These are phyloP conservation scores for Meiosimyza decipiens DNA, from an alignment of 2,888 invertebrate species.

Conservation along the genomic window DNA sequence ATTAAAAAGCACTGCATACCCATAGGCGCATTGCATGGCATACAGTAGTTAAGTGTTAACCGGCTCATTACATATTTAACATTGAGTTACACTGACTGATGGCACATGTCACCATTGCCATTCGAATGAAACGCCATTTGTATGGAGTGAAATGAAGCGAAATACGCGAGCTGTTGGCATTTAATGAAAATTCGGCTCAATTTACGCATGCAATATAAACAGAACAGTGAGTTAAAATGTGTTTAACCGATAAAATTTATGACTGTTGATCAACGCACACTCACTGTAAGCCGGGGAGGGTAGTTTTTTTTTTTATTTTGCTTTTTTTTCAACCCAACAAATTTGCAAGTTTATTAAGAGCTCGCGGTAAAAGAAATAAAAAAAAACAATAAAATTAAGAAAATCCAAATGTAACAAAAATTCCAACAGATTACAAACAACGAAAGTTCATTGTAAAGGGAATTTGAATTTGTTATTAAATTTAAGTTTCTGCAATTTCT, in stretches of 20 bases:
- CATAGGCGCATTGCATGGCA: not conserved
- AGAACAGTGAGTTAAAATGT: conserved; percentile 23
- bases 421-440: too few relatives aligned
- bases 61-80: conserved; percentile 16
- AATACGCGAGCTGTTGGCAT: not conserved
- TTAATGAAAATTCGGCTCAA: conserved; percentile 36
- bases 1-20: not conserved
- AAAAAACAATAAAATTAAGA: not conserved
- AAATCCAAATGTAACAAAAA: not conserved
- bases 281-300: not conserved
- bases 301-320: not conserved
- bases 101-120: not conserved
- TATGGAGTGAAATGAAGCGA: not conserved
- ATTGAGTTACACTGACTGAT: conserved; percentile 15
- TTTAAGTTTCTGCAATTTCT: conserved; percentile 13
- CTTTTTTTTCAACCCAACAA: not conserved
- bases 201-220: conserved; percentile 30
- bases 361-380: too few relatives aligned
- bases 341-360: conserved; percentile 12
- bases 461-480: conserved; percentile 29
- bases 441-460: conserved; percentile 3
- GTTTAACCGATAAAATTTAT: conserved; percentile 33
- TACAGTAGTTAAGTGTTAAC: not conserved
- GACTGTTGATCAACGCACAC: not conserved
- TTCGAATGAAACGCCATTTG: not conserved